phyloP scores from a whole-genome alignment of 2,888 invertebrate species.

The Adineta ricciae region DNA sequence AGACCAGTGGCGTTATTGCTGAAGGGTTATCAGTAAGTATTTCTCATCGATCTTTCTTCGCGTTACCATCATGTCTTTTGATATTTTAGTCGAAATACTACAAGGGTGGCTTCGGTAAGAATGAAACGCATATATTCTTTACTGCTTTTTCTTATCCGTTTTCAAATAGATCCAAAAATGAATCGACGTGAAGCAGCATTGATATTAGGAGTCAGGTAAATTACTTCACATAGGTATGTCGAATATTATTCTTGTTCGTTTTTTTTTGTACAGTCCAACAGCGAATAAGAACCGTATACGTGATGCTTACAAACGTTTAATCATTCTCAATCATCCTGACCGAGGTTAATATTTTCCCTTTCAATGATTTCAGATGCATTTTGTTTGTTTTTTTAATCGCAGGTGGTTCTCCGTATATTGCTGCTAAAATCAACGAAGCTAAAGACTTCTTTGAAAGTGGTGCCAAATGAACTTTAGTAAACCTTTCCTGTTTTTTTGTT shows the following conservation, averaged over 20 bases:
- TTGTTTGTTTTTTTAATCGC: background rate
- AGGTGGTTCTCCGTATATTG: slow-evolving; percentile 90
- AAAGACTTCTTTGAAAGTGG: slow-evolving; percentile 62
- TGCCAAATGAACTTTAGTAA: background rate
- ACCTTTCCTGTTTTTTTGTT: background rate
- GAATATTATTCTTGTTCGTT: background rate
- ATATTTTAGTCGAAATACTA: background rate
- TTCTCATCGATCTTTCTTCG: background rate
- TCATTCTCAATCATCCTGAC: slow-evolving; percentile 94
- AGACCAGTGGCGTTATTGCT: background rate
- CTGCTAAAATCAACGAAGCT: slow-evolving; percentile 96
- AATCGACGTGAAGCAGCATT: slow-evolving; percentile 17
- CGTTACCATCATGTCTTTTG: background rate
- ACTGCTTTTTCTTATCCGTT: background rate
- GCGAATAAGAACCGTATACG: slow-evolving; percentile 52
- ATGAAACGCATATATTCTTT: background rate
- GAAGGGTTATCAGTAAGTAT: background rate
- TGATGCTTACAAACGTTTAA: slow-evolving; percentile 87
- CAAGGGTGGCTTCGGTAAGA: slow-evolving; percentile 16
- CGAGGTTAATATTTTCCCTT: slow-evolving; percentile 44
- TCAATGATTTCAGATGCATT: background rate
- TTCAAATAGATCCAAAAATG: slow-evolving; percentile 3
- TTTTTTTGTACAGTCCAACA: slow-evolving; percentile 41
- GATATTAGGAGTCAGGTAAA: background rate
- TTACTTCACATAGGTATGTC: background rate